Evolutionary conservation across 1,140 invertebrate species (phyloP), one percentile per base, ranked within the genome.

Genomic region (Tigriopus japonicus): DNA sequence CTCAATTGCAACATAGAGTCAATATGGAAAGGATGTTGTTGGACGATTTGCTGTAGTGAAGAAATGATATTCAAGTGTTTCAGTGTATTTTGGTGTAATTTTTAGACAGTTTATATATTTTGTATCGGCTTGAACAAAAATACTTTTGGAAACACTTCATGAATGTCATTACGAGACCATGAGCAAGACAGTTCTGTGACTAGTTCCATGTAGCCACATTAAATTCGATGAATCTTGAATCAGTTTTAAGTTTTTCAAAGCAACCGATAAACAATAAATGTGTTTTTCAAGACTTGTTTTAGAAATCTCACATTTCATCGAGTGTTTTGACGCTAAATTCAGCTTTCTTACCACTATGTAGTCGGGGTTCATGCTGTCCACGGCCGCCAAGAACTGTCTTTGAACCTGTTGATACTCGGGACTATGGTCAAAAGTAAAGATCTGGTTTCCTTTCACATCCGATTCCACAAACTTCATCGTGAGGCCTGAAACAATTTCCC

Each of bases 1-100:
- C 85, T 83, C 52, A 92, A 72, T 71, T 92, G 88, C 23, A 91
- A 77, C n/a, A 92, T 72, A 0, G 82, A 74, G 69, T 94, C 87
- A 6, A 91, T 79, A 65, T 91, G 85, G 69, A 85, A 87, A 0
- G 83, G 82, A 71, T 85, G 77, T 19, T 77, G 70, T 66, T 85
- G 82, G n/a, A 87, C 74, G 49, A 91, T 78, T 55, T 70, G 75
- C 81, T 83, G n/a, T 40, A 56, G 35, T 23, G 19, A 42, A 24
- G 10, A 19, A 19, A 35, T 58, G 3, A 41, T 58, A 40, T 41
- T 58, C 42, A 35, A 42, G 42, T 10, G 23, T 58, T 56, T 43
- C 9, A 24, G 59, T 56, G 49, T n/a, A n/a, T n/a, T n/a, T n/a
- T n/a, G n/a, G n/a, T n/a, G n/a, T 7, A 53, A 61, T 35, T 54